A percentile compares a stretch with the other conserved stretches of the same genome.
These are phyloP conservation scores for Orcinus orca DNA, from an alignment of 2,113 vertebrate species.

Conservation along the genomic window DNA sequence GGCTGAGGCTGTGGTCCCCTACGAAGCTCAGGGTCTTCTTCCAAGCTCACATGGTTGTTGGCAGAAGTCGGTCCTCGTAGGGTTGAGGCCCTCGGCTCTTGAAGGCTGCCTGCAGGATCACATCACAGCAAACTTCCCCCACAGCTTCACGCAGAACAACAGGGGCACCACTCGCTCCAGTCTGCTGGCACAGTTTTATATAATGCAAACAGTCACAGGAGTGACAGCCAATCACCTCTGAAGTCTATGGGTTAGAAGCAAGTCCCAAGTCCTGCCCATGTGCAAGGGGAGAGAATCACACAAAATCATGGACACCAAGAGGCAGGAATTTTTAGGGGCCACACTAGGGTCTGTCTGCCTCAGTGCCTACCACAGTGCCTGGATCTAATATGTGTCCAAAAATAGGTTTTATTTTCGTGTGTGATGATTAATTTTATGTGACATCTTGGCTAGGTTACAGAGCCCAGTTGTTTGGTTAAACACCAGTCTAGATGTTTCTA, in stretches of 20 bases:
- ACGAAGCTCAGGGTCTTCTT: not conserved
- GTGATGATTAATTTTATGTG: not conserved
- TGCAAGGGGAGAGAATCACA: not conserved
- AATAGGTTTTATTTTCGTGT: not conserved
- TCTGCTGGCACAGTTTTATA: not conserved
- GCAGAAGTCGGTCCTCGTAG: not conserved
- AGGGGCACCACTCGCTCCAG: not conserved
- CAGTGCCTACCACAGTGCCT: not conserved
- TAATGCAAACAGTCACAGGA: too few species aligned
- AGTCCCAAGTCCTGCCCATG: not conserved
- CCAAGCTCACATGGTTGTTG: not conserved
- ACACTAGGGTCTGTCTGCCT: not conserved
- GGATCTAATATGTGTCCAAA: not conserved
- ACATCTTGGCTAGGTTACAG: not conserved
- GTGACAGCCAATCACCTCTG: not conserved
- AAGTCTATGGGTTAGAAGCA: not conserved
- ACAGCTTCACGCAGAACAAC: not conserved
- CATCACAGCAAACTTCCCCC: not conserved
- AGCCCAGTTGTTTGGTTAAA: not conserved
- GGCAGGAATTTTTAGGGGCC: not conserved
- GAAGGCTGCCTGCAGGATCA: not conserved
- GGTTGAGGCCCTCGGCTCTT: not conserved
- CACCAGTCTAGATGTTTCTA: not conserved
- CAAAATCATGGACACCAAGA: not conserved
- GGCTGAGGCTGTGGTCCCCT: not conserved